A percentile compares a stretch with the other conserved stretches of the same genome.
Conservation (phyloP, 2,888 invertebrate species). For the Eupeodes latifasciatus region DNA sequence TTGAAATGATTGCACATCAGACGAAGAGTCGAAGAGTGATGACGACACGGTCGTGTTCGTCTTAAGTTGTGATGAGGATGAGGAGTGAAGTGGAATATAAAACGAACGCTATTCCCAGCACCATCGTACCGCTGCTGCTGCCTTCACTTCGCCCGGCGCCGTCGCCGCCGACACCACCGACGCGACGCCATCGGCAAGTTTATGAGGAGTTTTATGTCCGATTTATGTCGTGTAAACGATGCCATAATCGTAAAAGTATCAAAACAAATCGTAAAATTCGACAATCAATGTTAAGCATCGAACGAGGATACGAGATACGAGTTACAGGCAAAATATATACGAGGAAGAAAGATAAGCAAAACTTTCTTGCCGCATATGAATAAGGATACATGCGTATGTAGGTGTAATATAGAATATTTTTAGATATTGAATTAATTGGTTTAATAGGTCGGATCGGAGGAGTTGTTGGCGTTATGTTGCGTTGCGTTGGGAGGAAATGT, state of each 20-base stretch:
- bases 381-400: background rate
- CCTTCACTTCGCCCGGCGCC: background rate
- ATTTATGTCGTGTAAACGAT: conserved; percentile 84
- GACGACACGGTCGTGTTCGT: too few species aligned
- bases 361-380: conserved; percentile 8
- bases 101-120: background rate
- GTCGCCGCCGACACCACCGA: background rate
- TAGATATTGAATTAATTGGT: conserved; percentile 17
- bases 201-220: conserved; percentile 83
- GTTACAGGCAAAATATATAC: background rate
- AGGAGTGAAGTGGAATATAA: conserved; percentile 8
- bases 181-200: conserved; percentile 77
- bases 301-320: conserved; percentile 21
- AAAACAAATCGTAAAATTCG: conserved; percentile 85
- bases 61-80: background rate
- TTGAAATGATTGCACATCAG: conserved; percentile 58
- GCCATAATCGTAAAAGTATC: conserved; percentile 85
- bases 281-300: conserved; percentile 80
- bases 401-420: background rate
- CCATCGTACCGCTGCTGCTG: too few species aligned
- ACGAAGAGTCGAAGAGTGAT: conserved; percentile 22
- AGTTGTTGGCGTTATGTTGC: too few species aligned
- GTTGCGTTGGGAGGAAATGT: background rate
- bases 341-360: conserved; percentile 56
- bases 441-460: background rate